Evolutionary conservation across 1,140 invertebrate species (phyloP), one percentile per base, ranked within the genome.

Genomic region (Heliothis subflexa): DNA sequence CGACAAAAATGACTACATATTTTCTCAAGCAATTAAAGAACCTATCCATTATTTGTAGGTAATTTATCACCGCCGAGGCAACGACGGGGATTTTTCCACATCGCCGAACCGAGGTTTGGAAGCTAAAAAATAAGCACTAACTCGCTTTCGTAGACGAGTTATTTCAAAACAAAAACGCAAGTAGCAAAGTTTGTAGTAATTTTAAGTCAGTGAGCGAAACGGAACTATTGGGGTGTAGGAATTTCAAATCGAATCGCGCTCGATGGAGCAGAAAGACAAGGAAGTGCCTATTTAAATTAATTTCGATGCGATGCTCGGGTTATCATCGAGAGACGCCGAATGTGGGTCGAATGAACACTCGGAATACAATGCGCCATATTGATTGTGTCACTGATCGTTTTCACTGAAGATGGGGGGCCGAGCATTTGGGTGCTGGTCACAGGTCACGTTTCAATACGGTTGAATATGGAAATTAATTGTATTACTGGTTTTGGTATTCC

Each of bases 201-300:
- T 91, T 93, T 90, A 88, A 89, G 86, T 87, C 86, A 84, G 83
- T 81, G 87, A 92, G 88, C 86, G 86, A 85, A 89, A 87, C 81
- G 83, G 82, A 88, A 85, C 83, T 88, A 89, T 86, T 83, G 81
- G 82, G 86, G 86, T 87, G 89, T 91, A 85, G 84, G 86, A 89
- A 91, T 91, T 89, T 84, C 83, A 88, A 89, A 89, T 90, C 90
- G 89, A 86, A 84, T 91, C 83, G 83, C 84, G 90, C 88, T 89
- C 82, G 83, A 80, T 85, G 72, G 83, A 84, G 83, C 50, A 74
- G 71, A 83, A 81, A 84, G 83, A 84, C 83, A 84, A 82, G 81
- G 81, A 81, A 81, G 81, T 84, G 78, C 73, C 81, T 81, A 81
- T 82, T 82, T 84, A 82, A 84, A 84, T 84, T 84, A 84, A 84